These are phyloP conservation scores for Labeo rohita DNA, from an alignment of 2,113 vertebrate species.

Conservation along the genomic window DNA sequence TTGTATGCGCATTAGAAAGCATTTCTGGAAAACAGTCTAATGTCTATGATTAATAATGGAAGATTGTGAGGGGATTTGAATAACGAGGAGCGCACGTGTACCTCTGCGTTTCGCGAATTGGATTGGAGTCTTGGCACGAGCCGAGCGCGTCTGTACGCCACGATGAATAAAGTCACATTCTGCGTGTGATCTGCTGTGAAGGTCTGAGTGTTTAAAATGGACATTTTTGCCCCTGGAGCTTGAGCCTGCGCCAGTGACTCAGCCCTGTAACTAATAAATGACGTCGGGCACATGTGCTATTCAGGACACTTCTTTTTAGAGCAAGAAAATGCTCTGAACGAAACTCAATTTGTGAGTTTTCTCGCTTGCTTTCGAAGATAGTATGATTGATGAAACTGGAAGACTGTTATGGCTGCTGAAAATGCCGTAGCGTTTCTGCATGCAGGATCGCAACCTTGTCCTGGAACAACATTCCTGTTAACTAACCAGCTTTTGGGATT, in stretches of 20 bases:
- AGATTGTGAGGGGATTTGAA: conserved; percentile 55
- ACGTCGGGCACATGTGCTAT: background rate
- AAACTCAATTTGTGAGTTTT: background rate
- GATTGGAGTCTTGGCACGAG: background rate
- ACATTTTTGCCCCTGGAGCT: conserved; percentile 32
- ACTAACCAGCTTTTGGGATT: conserved; percentile 13
- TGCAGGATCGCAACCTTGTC: background rate
- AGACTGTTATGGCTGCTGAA: background rate
- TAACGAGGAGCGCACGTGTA: conserved; percentile 46
- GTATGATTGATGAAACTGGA: background rate
- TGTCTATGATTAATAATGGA: conserved; percentile 56
- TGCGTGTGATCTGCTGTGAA: conserved; percentile 19
- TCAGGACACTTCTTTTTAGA: conserved; percentile 14
- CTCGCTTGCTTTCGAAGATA: background rate
- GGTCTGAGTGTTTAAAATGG: conserved; percentile 39
- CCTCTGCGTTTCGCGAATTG: background rate
- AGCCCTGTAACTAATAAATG: conserved; percentile 22
- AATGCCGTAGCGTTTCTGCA: background rate
- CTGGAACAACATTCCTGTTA: background rate
- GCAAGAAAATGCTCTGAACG: background rate
- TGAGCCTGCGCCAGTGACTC: conserved; percentile 22
- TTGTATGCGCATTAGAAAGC: conserved; percentile 70
- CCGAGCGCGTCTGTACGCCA: conserved; percentile 18
- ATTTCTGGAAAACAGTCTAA: conserved; percentile 67
- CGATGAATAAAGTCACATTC: conserved; percentile 9